Percentiles rank a stretch among this genome's conserved stretches.
Conservation (phyloP, 2,888 invertebrate species). For the Drosophila yooni region DNA sequence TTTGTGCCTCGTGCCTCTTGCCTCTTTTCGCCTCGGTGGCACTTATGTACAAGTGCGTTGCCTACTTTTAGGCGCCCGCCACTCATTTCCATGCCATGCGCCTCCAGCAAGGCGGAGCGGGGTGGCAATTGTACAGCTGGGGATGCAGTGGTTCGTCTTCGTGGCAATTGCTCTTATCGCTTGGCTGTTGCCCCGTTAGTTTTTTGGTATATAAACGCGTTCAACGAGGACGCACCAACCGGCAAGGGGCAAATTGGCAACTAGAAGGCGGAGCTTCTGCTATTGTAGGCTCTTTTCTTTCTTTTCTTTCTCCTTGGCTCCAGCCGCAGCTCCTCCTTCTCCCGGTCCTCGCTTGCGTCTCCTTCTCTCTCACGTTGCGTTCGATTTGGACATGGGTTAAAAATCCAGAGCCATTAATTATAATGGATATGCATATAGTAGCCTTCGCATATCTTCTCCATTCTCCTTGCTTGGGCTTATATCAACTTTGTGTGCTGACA, state of each 20-base stretch:
- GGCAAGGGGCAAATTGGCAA: slow-evolving; percentile 52
- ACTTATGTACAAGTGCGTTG: slow-evolving; percentile 69
- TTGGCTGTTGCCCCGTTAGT: slow-evolving; percentile 55
- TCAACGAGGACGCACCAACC: slow-evolving; percentile 57
- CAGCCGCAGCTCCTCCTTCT: slow-evolving; percentile 22
- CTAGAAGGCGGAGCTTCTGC: slow-evolving; percentile 72
- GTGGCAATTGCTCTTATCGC: slow-evolving; percentile 68
- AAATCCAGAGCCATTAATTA: slow-evolving; percentile 71
- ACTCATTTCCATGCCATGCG: slow-evolving; percentile 68
- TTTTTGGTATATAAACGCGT: slow-evolving; percentile 75
- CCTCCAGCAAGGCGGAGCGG: slow-evolving; percentile 23
- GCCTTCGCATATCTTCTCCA: slow-evolving; percentile 8
- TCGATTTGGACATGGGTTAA: slow-evolving; percentile 55
- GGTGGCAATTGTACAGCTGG: neutral
- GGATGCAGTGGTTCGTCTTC: slow-evolving; percentile 43
- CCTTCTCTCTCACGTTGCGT: slow-evolving; percentile 9
- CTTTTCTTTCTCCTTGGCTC: slow-evolving; percentile 4
- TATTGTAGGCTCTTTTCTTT: slow-evolving; percentile 34
- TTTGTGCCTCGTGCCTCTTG: slow-evolving; percentile 13
- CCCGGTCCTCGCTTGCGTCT: slow-evolving; percentile 9
- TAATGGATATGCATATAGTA: slow-evolving; percentile 58
- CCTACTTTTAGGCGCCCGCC: slow-evolving; percentile 75
- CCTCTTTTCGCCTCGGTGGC: slow-evolving; percentile 11
- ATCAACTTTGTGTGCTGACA: slow-evolving; percentile 22
- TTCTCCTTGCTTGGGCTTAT: slow-evolving; percentile 33